Evolutionary conservation across 2,797 vertebrate species (phyloP).

Genomic region (Sandelia bainsii): DNA sequence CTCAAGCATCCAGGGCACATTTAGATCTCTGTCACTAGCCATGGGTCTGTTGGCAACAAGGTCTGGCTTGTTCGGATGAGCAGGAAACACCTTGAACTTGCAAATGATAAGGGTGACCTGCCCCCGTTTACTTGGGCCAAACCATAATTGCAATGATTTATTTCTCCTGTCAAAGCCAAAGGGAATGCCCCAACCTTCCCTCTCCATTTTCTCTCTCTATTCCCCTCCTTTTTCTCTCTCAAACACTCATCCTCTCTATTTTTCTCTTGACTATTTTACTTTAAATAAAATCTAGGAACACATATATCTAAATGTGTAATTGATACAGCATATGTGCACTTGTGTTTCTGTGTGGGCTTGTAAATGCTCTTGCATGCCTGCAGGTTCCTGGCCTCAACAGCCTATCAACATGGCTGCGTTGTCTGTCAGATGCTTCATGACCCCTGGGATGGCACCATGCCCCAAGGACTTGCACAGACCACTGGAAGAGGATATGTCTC

Average conservation of each 20-base stretch:
- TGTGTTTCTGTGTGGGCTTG: slow-evolving; percentile 8
- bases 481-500: slow-evolving; percentile 44
- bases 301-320: slow-evolving; percentile 12
- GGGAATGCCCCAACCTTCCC: slow-evolving; percentile 51
- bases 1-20: slow-evolving; percentile 59
- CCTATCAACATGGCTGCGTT: slow-evolving; percentile 37
- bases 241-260: slow-evolving; percentile 4
- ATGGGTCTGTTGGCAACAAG: slow-evolving; percentile 59
- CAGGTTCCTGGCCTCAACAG: slow-evolving; percentile 34
- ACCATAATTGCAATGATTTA: slow-evolving; percentile 84
- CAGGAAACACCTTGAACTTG: slow-evolving; percentile 79
- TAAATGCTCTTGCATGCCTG: slow-evolving; percentile 28
- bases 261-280: slow-evolving; percentile 35
- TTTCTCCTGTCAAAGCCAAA: slow-evolving; percentile 74
- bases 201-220: slow-evolving; percentile 28
- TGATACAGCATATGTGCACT: neutral
- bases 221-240: slow-evolving; percentile 24
- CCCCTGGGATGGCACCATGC: slow-evolving; percentile 56
- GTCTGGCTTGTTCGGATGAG: slow-evolving; percentile 68
- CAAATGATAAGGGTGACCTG: slow-evolving; percentile 78
- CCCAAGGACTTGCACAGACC: slow-evolving; percentile 55
- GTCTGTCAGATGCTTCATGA: slow-evolving; percentile 64
- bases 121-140: slow-evolving; percentile 70
- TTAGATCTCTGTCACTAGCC: slow-evolving; percentile 59
- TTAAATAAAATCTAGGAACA: slow-evolving; percentile 24